Conservation (phyloP, 2,888 invertebrate genomes). For the Amblyjoppa proteus region DNA sequence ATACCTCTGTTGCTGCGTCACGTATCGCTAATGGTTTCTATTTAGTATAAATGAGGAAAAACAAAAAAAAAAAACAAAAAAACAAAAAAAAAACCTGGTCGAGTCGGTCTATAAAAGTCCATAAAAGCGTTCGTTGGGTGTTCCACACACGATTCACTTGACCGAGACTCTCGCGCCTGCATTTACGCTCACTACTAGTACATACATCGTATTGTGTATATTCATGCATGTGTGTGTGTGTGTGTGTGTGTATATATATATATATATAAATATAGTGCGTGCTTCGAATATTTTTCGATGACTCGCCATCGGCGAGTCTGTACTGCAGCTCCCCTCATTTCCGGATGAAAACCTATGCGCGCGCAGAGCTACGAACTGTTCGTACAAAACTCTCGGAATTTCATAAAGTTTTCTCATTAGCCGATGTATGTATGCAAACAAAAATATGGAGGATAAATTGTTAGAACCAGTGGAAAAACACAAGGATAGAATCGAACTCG, state of each 20-base stretch:
- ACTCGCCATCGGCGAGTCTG: constrained; percentile 7
- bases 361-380: constrained; percentile 16
- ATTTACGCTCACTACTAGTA: constrained; percentile 7
- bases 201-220: constrained; percentile 38
- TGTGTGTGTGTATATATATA: not conserved
- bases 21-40: constrained; percentile 46
- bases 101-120: constrained; percentile 65
- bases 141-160: constrained; percentile 48
- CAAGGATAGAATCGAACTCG: constrained; percentile 20
- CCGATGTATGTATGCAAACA: not conserved
- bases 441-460: not conserved
- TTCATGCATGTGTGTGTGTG: not conserved
- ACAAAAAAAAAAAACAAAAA: constrained; percentile 10
- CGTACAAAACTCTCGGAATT: not conserved
- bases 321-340: constrained; percentile 2
- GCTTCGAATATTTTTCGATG: constrained; percentile 49
- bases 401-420: constrained; percentile 19
- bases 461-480: not conserved
- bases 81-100: constrained; percentile 48
- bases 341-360: constrained; percentile 66
- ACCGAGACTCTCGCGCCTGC: constrained; percentile 26
- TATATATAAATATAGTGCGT: constrained; percentile 1
- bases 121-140: constrained; percentile 51
- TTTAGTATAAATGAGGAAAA: constrained; percentile 2
- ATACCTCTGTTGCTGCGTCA: constrained; percentile 14